These are phyloP conservation scores for Iphiclides podalirius DNA, from an alignment of 2,888 invertebrate species.

Conservation along the genomic window DNA sequence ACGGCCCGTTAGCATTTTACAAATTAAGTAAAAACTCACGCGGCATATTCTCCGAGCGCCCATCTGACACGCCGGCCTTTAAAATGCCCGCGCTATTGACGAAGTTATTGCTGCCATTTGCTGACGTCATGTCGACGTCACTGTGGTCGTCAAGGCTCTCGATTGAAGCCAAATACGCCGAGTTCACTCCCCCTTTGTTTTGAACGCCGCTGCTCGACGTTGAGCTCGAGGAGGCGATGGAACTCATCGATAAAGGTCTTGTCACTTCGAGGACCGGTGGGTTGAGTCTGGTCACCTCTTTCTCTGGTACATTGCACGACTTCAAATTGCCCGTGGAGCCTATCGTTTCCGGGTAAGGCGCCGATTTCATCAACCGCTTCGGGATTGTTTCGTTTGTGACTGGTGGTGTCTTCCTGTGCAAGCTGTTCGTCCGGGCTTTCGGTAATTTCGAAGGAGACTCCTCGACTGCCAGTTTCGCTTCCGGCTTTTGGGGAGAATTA, in stretches of 20 bases:
- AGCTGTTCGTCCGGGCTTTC: constrained; percentile 61
- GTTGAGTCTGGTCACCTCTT: constrained; percentile 72
- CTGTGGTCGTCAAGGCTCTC: constrained; percentile 92
- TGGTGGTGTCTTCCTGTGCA: constrained; percentile 63
- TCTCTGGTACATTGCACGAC: constrained; percentile 52
- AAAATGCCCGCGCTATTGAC: constrained; percentile 62
- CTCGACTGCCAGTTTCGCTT: constrained; percentile 45
- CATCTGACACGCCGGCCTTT: constrained; percentile 54
- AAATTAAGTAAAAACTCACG: constrained; percentile 46
- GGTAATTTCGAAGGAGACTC: constrained; percentile 54
- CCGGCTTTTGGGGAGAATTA: constrained; percentile 55
- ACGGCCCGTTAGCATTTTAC: not conserved
- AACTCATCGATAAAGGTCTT: constrained; percentile 87
- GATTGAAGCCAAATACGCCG: constrained; percentile 91
- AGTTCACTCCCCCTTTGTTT: constrained; percentile 83
- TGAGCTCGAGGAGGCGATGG: constrained; percentile 87
- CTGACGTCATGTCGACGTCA: constrained; percentile 82
- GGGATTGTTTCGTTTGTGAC: constrained; percentile 45
- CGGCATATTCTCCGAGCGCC: constrained; percentile 51
- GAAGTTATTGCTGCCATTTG: constrained; percentile 67
- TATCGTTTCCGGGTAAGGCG: constrained; percentile 59
- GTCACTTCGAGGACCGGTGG: constrained; percentile 78
- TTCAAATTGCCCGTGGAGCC: constrained; percentile 73
- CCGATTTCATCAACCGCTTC: constrained; percentile 56
- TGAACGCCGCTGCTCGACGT: constrained; percentile 82